Conservation (phyloP, 2,113 vertebrate species). For the Camelus bactrianus region DNA sequence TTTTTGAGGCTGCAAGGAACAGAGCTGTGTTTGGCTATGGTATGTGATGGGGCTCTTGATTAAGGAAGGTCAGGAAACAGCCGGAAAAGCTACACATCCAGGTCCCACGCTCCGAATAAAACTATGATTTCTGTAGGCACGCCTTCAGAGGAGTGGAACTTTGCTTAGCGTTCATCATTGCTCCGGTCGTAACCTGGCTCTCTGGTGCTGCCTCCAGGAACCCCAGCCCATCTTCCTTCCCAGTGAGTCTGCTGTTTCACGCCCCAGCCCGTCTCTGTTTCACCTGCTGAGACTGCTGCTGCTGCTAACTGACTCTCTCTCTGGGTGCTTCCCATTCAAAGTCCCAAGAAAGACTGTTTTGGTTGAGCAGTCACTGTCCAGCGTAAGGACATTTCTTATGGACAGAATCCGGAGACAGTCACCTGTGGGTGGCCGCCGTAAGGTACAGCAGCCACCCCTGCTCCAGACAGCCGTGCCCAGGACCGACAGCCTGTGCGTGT, state of each 20-base stretch:
- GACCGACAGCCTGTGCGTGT: background rate
- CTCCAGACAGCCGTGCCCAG: background rate
- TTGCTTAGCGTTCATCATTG: accelerated
- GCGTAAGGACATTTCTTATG: background rate
- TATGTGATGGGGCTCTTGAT: background rate
- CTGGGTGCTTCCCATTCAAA: background rate
- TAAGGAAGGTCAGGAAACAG: background rate
- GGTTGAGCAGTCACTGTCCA: background rate
- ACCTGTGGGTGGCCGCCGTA: background rate
- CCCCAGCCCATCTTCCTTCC: background rate
- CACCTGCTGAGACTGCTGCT: background rate
- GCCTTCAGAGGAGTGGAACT: background rate
- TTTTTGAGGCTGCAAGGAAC: background rate
- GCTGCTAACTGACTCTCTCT: background rate
- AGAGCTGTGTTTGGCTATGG: background rate
- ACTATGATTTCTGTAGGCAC: accelerated
- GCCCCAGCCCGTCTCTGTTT: background rate
- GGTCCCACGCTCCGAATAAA: background rate
- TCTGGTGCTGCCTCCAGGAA: background rate
- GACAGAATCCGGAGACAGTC: background rate
- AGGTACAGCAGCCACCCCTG: background rate
- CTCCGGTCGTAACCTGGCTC: background rate
- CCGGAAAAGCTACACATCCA: background rate
- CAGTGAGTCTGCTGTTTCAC: background rate
- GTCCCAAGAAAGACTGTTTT: background rate